Base-by-base conservation (phyloP, 2,113 vertebrate genomes). In the Hiodon alosoides region DNA sequence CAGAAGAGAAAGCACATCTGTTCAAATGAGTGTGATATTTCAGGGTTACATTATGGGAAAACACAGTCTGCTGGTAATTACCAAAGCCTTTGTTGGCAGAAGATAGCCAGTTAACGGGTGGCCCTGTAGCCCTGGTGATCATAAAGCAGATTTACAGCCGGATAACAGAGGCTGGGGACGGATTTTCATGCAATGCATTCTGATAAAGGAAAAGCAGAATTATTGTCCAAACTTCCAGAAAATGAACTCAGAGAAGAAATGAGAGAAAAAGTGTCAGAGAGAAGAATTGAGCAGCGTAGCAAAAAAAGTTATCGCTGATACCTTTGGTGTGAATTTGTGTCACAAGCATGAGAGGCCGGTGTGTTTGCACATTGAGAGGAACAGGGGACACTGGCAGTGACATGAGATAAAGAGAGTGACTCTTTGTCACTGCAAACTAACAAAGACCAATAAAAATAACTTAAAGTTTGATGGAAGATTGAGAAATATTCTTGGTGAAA, bases 81-180 rank as follows among this genome's bases (percentile, higher is more conserved):
- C 86, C 83, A 81, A 84, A 90, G 87, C 89, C 88, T 31, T 3
- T 89, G 87, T 87, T 81, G 85, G 87, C 88, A 87, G 59, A 83
- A 86, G 86, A 86, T 89, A 89, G 82, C 82, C 86, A 85, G 87
- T 62, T 67, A 69, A 90, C 90, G 89, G 87, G 86, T 85, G 79
- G 79, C 73, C 31, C 83, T 85, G 81, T 81, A 83, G 87, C 81
- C 84, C 81, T 79, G 58, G 78, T 85, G 84, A 90, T 90, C 88
- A 88, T 88, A 86, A 87, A 90, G 83, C 87, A 88, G 87, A 90
- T 91, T 91, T 90, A 90, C 86, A 85, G 87, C 86, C 86, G 46
- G 46, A 55, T 14, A 50, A n/a, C 83, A 87, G 85, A 87, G 87
- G 6, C 11, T n/a, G 66, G 13, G 82, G 46, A 14, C 66, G 17